Conservation (phyloP, 2,113 vertebrate species). For the Dicrurus megarhynchus region DNA sequence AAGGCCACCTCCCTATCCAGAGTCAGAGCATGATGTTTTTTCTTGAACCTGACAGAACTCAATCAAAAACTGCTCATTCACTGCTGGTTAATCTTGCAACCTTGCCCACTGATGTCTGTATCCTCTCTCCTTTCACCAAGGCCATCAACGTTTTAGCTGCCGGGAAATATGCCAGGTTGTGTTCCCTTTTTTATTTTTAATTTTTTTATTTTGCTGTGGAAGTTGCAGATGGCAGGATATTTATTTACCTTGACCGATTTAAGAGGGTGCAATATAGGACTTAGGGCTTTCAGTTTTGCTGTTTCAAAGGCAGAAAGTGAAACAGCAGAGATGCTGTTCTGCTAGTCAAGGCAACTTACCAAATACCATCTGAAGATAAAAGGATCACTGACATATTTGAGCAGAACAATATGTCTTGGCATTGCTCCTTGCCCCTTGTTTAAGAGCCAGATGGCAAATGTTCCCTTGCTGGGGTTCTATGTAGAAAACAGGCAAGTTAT, state of each 20-base stretch:
- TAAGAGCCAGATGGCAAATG: constrained; percentile 37
- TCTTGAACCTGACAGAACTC: not conserved
- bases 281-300: not conserved
- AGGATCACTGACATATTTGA: not conserved
- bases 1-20: rapidly evolving
- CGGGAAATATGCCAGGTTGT: not conserved
- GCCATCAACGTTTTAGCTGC: not conserved
- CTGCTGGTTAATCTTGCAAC: not conserved
- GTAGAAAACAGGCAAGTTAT: not conserved
- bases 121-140: not conserved
- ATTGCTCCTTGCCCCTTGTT: constrained; percentile 29
- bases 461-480: not conserved
- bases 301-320: not conserved
- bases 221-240: not conserved
- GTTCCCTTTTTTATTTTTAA: rapidly evolving
- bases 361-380: not conserved
- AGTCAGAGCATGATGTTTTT: not conserved
- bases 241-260: not conserved
- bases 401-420: constrained; percentile 31
- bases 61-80: not conserved
- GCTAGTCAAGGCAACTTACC: constrained; percentile 16
- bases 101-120: not conserved
- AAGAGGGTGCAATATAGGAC: not conserved
- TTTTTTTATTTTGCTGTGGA: not conserved
- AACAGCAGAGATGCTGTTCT: not conserved